phyloP scores from a whole-genome alignment of 2,797 vertebrate genomes.

The Distichodus sexfasciatus region DNA sequence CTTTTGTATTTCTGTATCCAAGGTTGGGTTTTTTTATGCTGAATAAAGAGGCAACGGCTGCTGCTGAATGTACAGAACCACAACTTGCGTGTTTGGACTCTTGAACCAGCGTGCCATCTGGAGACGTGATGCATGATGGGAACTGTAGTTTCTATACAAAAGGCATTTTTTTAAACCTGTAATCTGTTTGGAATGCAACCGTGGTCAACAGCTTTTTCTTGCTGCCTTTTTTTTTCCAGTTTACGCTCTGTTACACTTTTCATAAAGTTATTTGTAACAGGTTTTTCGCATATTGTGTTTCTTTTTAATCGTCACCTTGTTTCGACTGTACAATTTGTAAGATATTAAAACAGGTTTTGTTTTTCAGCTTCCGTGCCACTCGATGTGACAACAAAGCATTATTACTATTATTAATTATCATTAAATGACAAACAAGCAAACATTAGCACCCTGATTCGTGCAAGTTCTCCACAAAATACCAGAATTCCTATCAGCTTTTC shows the following conservation, averaged over 20 bases:
- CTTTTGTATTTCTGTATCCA: constrained; percentile 35
- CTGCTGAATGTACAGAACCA: constrained; percentile 58
- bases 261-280: too few species aligned
- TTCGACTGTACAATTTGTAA: too few species aligned
- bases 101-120: constrained; percentile 9
- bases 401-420: too few species aligned
- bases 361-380: too few species aligned
- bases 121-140: constrained; percentile 16
- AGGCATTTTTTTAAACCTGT: constrained; percentile 6
- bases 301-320: too few species aligned
- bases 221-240: background rate
- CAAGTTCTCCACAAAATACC: too few species aligned
- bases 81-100: constrained; percentile 10
- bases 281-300: too few species aligned
- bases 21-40: constrained; percentile 40
- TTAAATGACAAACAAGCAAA: too few species aligned
- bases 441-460: too few species aligned
- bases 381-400: too few species aligned
- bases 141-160: constrained; percentile 2
- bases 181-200: background rate
- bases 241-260: constrained; percentile 30
- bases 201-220: background rate
- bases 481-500: too few species aligned
- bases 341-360: too few species aligned
- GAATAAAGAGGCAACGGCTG: constrained; percentile 22